Evolutionary conservation across 2,113 vertebrate species (phyloP), one percentile per base, ranked within the genome.

Genomic region (Dasyprocta punctata): DNA sequence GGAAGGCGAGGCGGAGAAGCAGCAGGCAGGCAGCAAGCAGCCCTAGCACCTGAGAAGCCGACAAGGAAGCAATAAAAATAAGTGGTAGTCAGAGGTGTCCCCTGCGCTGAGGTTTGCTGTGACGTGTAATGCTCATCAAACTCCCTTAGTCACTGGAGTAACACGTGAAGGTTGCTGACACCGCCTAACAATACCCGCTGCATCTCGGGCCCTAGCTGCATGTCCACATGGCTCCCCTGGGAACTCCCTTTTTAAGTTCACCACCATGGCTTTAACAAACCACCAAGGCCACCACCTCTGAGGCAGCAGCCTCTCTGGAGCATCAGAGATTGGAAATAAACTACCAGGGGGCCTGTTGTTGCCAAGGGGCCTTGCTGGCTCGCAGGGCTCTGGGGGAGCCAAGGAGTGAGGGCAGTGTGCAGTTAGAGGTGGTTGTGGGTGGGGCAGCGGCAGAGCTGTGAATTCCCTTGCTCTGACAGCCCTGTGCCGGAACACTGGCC

Each of bases 161-260:
- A 24, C n/a, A 6, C n/a, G 16, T 10, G 61, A 75, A 89, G 49
- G 19, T 20, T 41, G 36, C 52, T 7, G 17, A 4, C 1, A 0
- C 5, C 4, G 1, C 60, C 54, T 2, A 47, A 38, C 7, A 7
- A 75, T 38, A 56, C 36, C 86, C 41, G 33, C 8, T 9, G n/a
- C 8, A 24, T 54, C 81, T 4, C 0, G 0, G 44, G 86, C 20
- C 0, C 71, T 36, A 38, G 63, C 78, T 8, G 24, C 41, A 0
- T 69, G 26, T 73, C 92, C 54, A 14, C 19, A 0, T 61, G 44
- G 44, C 52, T 77, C 63, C 81, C 52, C 47, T 7, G 11, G 67
- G 52, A n/a, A 89, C 5, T 71, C 24, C 38, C 49, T 94, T 86
- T 90, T 60, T 60, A 93, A 33, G 58, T n/a, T 61, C 54, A 26